These are phyloP conservation scores for Erebia palarica DNA, from an alignment of 2,888 invertebrate genomes.

Conservation along the genomic window DNA sequence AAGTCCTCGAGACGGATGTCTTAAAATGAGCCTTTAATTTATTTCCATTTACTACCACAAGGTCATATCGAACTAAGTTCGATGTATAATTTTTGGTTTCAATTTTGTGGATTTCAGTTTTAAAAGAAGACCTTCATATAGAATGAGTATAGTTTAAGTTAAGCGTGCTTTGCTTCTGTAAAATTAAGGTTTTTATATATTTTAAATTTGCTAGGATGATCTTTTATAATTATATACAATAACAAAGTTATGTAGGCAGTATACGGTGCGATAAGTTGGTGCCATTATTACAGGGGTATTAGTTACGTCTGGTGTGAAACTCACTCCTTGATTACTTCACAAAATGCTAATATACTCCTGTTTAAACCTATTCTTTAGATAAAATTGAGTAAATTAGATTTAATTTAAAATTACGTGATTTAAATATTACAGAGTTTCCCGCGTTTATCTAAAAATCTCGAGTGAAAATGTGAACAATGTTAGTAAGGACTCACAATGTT, in stretches of 20 bases:
- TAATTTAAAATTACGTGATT: slow-evolving; percentile 4
- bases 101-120: slow-evolving; percentile 70
- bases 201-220: slow-evolving; percentile 78
- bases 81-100: slow-evolving; percentile 61
- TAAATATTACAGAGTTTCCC: background rate
- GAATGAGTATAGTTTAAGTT: slow-evolving; percentile 78
- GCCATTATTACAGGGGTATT: slow-evolving; percentile 82
- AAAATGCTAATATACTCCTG: slow-evolving; percentile 36
- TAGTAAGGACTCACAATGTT: background rate
- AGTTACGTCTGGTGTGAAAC: slow-evolving; percentile 66
- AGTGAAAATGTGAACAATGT: background rate
- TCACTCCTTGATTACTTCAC: slow-evolving; percentile 56
- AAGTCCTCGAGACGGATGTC: slow-evolving; percentile 56
- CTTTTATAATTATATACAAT: slow-evolving; percentile 75
- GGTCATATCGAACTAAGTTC: slow-evolving; percentile 78
- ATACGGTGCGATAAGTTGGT: slow-evolving; percentile 83
- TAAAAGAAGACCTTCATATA: slow-evolving; percentile 71
- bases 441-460: background rate
- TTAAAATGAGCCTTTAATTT: slow-evolving; percentile 74
- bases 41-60: slow-evolving; percentile 70
- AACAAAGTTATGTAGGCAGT: slow-evolving; percentile 82
- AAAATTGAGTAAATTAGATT: slow-evolving; percentile 23
- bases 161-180: slow-evolving; percentile 82
- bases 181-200: slow-evolving; percentile 79
- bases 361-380: slow-evolving; percentile 25